Evolutionary conservation across 2,113 vertebrate genomes (phyloP).

Genomic region (Acrocephalus arundinaceus): DNA sequence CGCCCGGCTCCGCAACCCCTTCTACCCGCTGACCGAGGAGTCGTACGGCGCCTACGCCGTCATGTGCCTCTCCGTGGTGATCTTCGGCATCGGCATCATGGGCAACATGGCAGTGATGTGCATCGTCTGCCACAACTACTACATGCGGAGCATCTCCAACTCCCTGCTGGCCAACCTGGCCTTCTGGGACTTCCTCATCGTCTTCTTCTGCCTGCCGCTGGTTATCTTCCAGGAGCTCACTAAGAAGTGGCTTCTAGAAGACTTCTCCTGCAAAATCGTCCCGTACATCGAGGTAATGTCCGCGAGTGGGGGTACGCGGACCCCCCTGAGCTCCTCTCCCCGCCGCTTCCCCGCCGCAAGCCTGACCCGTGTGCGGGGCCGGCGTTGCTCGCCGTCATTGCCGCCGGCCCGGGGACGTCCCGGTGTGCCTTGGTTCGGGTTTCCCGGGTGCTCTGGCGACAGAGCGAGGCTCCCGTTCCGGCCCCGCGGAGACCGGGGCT

Average conservation of each 20-base stretch:
- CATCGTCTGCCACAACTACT: constrained; percentile 97
- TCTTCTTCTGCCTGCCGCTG: constrained; percentile 95
- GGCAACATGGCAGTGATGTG: constrained; percentile 97
- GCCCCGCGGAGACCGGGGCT: rapidly evolving
- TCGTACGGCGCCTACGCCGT: constrained; percentile 88
- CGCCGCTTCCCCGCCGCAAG: no score
- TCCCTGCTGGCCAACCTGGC: constrained; percentile 95
- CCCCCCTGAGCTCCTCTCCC: background rate
- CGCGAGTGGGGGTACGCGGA: background rate
- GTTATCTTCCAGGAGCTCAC: constrained; percentile 94
- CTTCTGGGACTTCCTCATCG: constrained; percentile 93
- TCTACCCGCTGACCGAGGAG: constrained; percentile 87
- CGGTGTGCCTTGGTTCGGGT: no score
- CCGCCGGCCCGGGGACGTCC: background rate
- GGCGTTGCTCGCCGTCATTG: background rate
- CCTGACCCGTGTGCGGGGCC: background rate
- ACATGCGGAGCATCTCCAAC: constrained; percentile 97
- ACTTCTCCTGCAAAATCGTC: constrained; percentile 94
- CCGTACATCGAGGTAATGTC: constrained; percentile 94
- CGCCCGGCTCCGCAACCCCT: constrained; percentile 84
- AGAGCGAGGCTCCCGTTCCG: background rate
- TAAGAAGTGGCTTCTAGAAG: constrained; percentile 92
- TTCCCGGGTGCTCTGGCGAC: background rate
- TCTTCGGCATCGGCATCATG: constrained; percentile 90
- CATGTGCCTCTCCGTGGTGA: constrained; percentile 80